Conservation (phyloP, 2,888 invertebrate genomes). For the Habrosyne pyritoides region DNA sequence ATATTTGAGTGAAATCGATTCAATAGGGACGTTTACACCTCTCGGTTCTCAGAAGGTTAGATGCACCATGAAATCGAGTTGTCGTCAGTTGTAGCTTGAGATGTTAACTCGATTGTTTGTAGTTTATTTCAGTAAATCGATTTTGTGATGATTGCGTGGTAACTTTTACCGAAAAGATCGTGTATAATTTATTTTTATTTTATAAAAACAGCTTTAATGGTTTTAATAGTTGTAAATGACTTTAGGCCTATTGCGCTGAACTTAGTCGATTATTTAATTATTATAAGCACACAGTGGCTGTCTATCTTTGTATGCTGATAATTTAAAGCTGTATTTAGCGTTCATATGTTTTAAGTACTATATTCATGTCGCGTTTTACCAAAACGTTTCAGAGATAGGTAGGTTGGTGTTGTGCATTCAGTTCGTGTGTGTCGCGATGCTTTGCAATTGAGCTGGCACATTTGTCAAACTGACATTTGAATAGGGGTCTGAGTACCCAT, state of each 20-base stretch:
- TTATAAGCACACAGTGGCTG: slow-evolving; percentile 22
- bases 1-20: slow-evolving; percentile 52
- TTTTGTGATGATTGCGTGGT: slow-evolving; percentile 2
- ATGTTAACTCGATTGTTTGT: slow-evolving; percentile 58
- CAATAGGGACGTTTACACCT: slow-evolving; percentile 69
- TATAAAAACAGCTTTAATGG: background rate
- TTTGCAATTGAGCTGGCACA: slow-evolving; percentile 38
- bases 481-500: slow-evolving; percentile 18
- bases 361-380: slow-evolving; percentile 41
- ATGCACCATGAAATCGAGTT: slow-evolving; percentile 58
- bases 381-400: slow-evolving; percentile 28
- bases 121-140: slow-evolving; percentile 36
- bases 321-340: slow-evolving; percentile 27
- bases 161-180: slow-evolving; percentile 22
- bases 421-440: slow-evolving; percentile 32
- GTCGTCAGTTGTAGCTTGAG: slow-evolving; percentile 66
- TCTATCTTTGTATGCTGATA: slow-evolving; percentile 18
- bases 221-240: background rate
- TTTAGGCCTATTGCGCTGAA: too few species aligned
- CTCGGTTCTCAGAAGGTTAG: slow-evolving; percentile 62
- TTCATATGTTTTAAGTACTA: slow-evolving; percentile 21
- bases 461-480: slow-evolving; percentile 48
- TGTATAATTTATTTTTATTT: background rate
- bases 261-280: slow-evolving; percentile 17
- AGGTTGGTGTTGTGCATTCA: slow-evolving; percentile 48